phyloP scores from a whole-genome alignment of 2,888 invertebrate genomes.

The Litoditis marina region DNA sequence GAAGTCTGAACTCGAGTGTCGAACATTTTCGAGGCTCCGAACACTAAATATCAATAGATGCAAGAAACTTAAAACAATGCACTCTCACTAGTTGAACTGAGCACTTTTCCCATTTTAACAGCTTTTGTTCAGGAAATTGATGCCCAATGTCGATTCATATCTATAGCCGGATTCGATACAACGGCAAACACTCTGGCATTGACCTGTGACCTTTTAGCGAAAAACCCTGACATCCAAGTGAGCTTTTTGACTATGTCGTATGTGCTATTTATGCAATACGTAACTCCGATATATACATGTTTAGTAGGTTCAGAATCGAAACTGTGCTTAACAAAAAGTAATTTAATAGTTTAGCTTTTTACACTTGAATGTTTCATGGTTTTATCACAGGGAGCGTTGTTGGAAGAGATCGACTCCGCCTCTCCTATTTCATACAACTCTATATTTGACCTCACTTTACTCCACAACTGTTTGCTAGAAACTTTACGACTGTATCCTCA shows the following conservation, averaged over 20 bases:
- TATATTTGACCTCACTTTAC: conserved; percentile 18
- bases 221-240: conserved; percentile 28
- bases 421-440: conserved; percentile 19
- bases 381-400: conserved; percentile 17
- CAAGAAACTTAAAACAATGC: too few species aligned
- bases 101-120: neutral
- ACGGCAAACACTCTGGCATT: conserved; percentile 48
- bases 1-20: too few species aligned
- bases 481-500: conserved; percentile 46
- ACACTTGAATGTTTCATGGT: too few species aligned
- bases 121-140: conserved; percentile 49
- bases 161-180: conserved; percentile 54
- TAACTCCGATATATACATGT: too few species aligned
- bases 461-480: conserved; percentile 44
- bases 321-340: too few species aligned
- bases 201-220: conserved; percentile 38
- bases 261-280: too few species aligned
- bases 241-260: too few species aligned
- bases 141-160: conserved; percentile 46
- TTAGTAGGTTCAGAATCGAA: too few species aligned
- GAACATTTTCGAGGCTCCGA: too few species aligned
- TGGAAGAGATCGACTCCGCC: conserved; percentile 3
- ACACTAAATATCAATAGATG: too few species aligned
- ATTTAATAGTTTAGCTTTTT: too few species aligned
- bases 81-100: too few species aligned